Conservation (phyloP, 2,113 vertebrate genomes). For the Elanoides forficatus region DNA sequence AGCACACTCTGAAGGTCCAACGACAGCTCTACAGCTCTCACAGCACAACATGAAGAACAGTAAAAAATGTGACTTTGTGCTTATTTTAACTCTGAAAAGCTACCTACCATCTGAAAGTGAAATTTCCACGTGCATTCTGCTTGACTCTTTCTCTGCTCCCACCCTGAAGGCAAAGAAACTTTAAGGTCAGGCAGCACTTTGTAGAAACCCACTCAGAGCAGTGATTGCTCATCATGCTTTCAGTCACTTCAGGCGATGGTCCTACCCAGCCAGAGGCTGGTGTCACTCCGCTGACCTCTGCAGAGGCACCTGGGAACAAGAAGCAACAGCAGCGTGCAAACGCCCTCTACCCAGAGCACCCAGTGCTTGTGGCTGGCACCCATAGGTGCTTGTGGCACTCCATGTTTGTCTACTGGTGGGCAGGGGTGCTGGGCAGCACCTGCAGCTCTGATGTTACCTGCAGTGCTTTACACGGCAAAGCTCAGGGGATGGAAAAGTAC, state of each 20-base stretch:
- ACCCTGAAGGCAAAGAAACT: background rate
- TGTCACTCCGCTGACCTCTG: background rate
- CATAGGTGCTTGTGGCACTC: background rate
- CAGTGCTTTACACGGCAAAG: background rate
- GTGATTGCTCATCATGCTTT: background rate
- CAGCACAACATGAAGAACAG: background rate
- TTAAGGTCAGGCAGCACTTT: background rate
- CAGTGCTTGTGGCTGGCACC: background rate
- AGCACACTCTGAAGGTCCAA: accelerated
- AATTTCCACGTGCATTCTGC: background rate
- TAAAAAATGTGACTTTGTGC: background rate
- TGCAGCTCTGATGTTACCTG: background rate
- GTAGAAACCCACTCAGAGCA: accelerated
- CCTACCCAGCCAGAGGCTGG: too few species aligned
- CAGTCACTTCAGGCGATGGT: background rate
- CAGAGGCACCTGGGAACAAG: background rate
- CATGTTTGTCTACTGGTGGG: too few species aligned
- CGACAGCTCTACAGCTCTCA: background rate
- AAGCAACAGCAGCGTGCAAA: accelerated
- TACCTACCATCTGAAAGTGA: background rate
- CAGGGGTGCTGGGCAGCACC: background rate
- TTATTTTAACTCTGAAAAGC: background rate
- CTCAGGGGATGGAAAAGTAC: background rate
- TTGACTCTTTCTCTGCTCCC: background rate
- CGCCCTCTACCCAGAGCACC: accelerated